Evolutionary conservation across 2,888 invertebrate genomes (phyloP), one percentile per base, ranked within the genome.

Genomic region (Cremastobaeus sp.): DNA sequence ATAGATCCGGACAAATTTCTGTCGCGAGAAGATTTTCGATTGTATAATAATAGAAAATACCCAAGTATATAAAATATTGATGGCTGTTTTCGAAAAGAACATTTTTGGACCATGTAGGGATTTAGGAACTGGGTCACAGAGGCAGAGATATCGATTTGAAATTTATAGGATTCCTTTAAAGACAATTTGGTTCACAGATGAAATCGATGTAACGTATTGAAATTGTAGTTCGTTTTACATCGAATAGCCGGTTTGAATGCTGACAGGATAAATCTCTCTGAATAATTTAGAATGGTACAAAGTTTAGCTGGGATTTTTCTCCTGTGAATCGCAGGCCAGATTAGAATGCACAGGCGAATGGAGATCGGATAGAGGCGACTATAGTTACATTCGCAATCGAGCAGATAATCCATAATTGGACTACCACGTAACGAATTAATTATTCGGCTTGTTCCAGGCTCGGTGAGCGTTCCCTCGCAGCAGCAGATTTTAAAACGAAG

Each of bases 401-500:
- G n/a, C n/a, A n/a, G n/a, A n/a, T n/a, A n/a, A n/a, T n/a, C n/a
- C n/a, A n/a, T n/a, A n/a, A n/a, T n/a, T n/a, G 25, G 3, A 25
- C 3, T 8, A 34, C 3, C n/a, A 25, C 8, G 4, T 25, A 25
- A 25, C 8, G 25, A 25, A 25, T 5, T 5, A 25, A 25, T 25
- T 25, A n/a, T 43, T 15, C 1, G 12, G 9, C 32, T 39, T 50
- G 17, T 41, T 41, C 6, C 50, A 77, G 76, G 64, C 34, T 68
- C 74, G 43, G 39, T 34, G 32, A 75, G 41, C 25, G 21, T 18
- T 17, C 73, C 66, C 9, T 43, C 69, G 20, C 76, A 70, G 37
- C 78, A 72, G 15, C 77, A 68, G 18, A 47, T 66, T 17, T 21
- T 52, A 21, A 73, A 77, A 21, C 79, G 84, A 45, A 80, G 83